Base-by-base conservation (phyloP, 2,888 invertebrate species). In the Acleris cristana region DNA sequence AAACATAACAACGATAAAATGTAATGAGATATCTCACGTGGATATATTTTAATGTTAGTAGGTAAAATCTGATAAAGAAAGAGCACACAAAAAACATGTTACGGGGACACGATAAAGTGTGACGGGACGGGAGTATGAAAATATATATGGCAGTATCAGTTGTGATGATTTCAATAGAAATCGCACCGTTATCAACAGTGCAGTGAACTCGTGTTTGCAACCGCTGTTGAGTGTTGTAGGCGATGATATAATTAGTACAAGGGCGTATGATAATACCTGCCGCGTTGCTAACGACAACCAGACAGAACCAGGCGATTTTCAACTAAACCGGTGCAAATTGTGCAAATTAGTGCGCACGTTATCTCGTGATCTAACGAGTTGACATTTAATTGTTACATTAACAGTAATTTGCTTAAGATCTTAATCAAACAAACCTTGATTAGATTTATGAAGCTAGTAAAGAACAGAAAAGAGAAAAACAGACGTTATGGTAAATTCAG, bases 241-340 rank as follows among this genome's bases (percentile, higher is more conserved):
- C 76, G 79, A 80, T 84, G 82, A 84, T 80, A 84, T 83, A 87
- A 87, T 78, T 77, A 78, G 81, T 76, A 79, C 85, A 88, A 88
- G 86, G 87, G 81, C 83, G 78, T 71, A 69, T 73, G 76, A 80
- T 80, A 74, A 83, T 82, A 83, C 82, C 79, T 76, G 85, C 77
- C 74, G 72, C 72, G 77, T 80, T 80, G 80, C 79, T 76, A 79
- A 81, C 79, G 78, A 76, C 72, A 78, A 79, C 75, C 72, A 72
- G 80, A 73, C 70, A 69, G 62, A 69, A 71, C 71, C 63, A 66
- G 71, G 57, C 66, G 65, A 51, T 72, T 23, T 26, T 18, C 53
- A 26, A 68, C 48, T 34, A 67, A 53, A 62, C 64, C 56, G 49
- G 55, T 55, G 54, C n/a, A 55, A 70, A 52, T 61, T 54, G 57